These are phyloP conservation scores for Stramonita haemastoma DNA, from an alignment of 2,888 invertebrate genomes.

Conservation along the genomic window DNA sequence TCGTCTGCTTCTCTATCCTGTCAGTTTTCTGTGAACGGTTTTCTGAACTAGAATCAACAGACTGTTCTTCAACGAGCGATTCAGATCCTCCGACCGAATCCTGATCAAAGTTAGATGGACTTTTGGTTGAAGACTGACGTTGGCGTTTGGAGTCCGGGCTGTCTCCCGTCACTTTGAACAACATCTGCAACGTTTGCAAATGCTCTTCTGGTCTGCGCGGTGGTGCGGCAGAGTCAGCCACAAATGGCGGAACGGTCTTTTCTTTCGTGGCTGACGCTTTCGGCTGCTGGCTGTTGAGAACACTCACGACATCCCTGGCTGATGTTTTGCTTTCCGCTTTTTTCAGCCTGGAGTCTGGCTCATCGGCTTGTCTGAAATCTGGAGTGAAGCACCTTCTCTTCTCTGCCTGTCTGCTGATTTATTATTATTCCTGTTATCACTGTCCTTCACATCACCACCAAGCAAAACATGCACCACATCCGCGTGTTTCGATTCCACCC, in stretches of 20 bases:
- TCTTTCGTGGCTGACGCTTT: not conserved
- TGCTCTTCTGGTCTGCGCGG: not conserved
- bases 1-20: not conserved
- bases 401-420: not conserved
- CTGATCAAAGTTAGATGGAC: not conserved
- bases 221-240: not conserved
- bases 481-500: not conserved
- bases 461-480: conserved; percentile 12
- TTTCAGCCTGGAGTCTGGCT: not conserved
- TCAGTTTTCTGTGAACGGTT: not conserved
- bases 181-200: conserved; percentile 6
- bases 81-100: not conserved
- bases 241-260: not conserved
- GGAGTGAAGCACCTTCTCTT: not conserved
- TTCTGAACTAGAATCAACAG: not conserved
- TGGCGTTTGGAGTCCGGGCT: not conserved
- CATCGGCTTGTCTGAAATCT: not conserved
- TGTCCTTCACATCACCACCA: not conserved
- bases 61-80: not conserved
- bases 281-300: not conserved
- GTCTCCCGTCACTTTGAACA: not conserved
- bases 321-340: not conserved
- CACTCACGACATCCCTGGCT: not conserved
- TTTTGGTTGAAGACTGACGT: not conserved
- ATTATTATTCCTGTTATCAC: not conserved